These are phyloP conservation scores for Hedychridium roseum DNA, from an alignment of 2,888 invertebrate species.

Conservation along the genomic window DNA sequence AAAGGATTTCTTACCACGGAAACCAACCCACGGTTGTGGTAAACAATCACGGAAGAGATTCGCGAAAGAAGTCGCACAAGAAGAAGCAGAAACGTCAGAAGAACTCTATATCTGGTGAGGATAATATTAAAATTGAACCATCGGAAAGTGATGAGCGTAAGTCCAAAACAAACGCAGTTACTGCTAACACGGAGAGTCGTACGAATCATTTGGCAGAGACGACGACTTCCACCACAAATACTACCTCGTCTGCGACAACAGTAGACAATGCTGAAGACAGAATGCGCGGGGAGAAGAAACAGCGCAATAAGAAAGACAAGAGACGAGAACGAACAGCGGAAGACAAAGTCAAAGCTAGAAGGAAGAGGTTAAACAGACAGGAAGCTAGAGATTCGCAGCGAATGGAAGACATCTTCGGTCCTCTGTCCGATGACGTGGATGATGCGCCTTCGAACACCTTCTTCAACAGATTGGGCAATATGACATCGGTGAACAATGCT, in stretches of 20 bases:
- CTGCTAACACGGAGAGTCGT: slow-evolving; percentile 36
- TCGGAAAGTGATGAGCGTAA: slow-evolving; percentile 45
- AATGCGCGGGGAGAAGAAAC: slow-evolving; percentile 62
- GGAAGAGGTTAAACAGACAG: slow-evolving; percentile 66
- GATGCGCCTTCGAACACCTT: slow-evolving; percentile 54
- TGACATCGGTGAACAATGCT: slow-evolving; percentile 49
- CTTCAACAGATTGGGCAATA: slow-evolving; percentile 50
- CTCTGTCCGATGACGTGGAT: slow-evolving; percentile 79
- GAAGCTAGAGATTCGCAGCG: slow-evolving; percentile 68
- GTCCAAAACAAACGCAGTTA: slow-evolving; percentile 36
- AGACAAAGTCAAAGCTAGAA: slow-evolving; percentile 58
- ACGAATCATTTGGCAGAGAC: slow-evolving; percentile 37
- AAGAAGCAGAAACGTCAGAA: slow-evolving; percentile 86
- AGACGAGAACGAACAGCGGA: slow-evolving; percentile 57
- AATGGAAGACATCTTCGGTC: slow-evolving; percentile 90
- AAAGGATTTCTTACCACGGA: slow-evolving; percentile 48
- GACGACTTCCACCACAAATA: slow-evolving; percentile 20
- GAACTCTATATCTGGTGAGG: slow-evolving; percentile 67
- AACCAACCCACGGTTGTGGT: slow-evolving; percentile 45
- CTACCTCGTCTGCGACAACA: slow-evolving; percentile 27
- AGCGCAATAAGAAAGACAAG: slow-evolving; percentile 62
- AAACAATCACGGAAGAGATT: slow-evolving; percentile 59
- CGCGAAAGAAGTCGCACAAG: slow-evolving; percentile 79
- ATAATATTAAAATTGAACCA: slow-evolving; percentile 46
- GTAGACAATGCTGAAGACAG: slow-evolving; percentile 55